phyloP scores from a whole-genome alignment of 2,797 vertebrate genomes.

The Epinephelus coioides region DNA sequence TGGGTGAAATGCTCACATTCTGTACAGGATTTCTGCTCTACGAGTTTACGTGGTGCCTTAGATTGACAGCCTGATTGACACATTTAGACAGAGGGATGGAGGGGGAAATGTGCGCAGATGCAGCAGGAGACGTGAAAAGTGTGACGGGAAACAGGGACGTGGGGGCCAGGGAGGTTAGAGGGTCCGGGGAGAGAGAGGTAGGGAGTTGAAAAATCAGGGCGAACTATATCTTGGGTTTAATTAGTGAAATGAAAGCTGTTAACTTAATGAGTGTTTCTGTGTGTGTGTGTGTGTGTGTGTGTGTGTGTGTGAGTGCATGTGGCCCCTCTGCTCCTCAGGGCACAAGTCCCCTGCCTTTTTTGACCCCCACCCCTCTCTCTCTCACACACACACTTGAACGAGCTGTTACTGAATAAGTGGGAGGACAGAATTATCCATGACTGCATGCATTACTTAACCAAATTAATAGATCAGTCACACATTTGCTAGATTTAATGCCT shows the following conservation, averaged over 20 bases:
- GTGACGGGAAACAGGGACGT: background rate
- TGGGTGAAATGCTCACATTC: constrained; percentile 4
- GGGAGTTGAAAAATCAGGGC: background rate
- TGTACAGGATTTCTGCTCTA: constrained; percentile 13
- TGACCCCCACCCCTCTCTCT: background rate
- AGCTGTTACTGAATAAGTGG: constrained; percentile 25
- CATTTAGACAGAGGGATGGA: constrained; percentile 3
- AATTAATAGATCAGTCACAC: constrained; percentile 23
- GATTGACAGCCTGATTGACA: constrained; percentile 32
- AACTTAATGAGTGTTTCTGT: constrained; percentile 41
- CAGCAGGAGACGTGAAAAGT: background rate
- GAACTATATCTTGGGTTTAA: constrained; percentile 45
- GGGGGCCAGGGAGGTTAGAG: background rate
- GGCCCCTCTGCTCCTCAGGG: constrained; percentile 30
- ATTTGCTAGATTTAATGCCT: constrained; percentile 30
- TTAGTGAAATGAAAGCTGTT: constrained; percentile 73
- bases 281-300: constrained; percentile 13
- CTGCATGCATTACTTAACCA: constrained; percentile 17
- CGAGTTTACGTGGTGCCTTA: background rate
- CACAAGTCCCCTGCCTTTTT: constrained; percentile 24
- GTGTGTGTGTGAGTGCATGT: constrained; percentile 25
- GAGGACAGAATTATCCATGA: constrained; percentile 35
- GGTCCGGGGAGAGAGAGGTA: background rate
- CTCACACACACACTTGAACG: background rate
- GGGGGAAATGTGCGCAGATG: background rate